These are phyloP conservation scores for Cyprinodon brontotheroides DNA, from an alignment of 2,113 vertebrate species.

Conservation along the genomic window DNA sequence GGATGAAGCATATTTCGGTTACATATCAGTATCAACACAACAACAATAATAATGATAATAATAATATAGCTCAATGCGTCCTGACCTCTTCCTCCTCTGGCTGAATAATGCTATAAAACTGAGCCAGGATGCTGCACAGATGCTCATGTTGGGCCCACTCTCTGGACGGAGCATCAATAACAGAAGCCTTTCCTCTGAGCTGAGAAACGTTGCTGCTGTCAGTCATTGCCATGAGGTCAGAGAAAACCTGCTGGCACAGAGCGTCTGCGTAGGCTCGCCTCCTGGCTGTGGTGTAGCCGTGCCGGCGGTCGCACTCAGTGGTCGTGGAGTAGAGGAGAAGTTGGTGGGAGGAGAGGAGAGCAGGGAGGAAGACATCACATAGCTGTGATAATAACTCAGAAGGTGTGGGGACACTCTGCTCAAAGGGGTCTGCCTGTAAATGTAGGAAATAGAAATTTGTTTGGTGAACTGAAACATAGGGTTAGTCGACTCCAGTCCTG, in stretches of 20 bases:
- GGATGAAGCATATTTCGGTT: neutral
- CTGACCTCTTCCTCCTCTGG: constrained; percentile 70
- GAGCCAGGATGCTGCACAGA: constrained; percentile 65
- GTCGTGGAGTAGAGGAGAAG: constrained; percentile 74
- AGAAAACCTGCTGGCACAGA: constrained; percentile 77
- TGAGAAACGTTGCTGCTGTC: constrained; percentile 24
- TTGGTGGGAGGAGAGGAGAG: constrained; percentile 60
- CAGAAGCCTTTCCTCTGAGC: neutral
- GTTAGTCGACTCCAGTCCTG: neutral
- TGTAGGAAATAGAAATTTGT: neutral
- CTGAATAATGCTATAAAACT: constrained; percentile 67
- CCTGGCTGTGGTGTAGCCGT: constrained; percentile 68
- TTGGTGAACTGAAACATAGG: neutral
- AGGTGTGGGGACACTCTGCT: neutral
- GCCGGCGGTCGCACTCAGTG: constrained; percentile 63
- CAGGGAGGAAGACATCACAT: constrained; percentile 72
- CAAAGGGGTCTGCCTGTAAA: constrained; percentile 29
- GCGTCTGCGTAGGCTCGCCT: constrained; percentile 64
- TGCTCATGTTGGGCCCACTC: constrained; percentile 69
- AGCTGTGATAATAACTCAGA: constrained; percentile 67
- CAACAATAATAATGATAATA: neutral
- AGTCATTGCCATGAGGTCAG: constrained; percentile 71
- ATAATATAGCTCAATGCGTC: constrained; percentile 10
- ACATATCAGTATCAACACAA: neutral
- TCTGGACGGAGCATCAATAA: constrained; percentile 30